These are phyloP conservation scores for Bombus superbus DNA, from an alignment of 1,140 invertebrate genomes.

Conservation along the genomic window DNA sequence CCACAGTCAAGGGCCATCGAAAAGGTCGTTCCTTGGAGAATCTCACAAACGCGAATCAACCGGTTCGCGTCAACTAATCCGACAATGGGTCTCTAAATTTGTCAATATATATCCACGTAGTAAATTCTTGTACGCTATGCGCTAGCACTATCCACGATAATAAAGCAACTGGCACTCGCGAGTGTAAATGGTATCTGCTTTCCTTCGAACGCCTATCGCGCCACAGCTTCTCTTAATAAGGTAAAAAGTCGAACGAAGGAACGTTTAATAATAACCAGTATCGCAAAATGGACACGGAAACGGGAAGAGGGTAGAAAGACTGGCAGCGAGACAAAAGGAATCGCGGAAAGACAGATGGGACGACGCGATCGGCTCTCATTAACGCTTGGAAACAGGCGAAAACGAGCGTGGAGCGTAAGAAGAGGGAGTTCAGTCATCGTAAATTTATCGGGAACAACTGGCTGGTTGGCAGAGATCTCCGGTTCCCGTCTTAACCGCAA, in stretches of 20 bases:
- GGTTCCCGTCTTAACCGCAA: slow-evolving; percentile 55
- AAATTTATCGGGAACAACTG: slow-evolving; percentile 74
- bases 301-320: neutral
- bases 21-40: neutral
- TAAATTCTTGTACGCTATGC: neutral
- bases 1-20: slow-evolving; percentile 41
- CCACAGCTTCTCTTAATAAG: neutral
- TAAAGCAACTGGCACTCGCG: neutral
- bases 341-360: slow-evolving; percentile 60
- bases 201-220: neutral
- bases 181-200: neutral
- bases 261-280: neutral
- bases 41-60: neutral
- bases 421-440: slow-evolving; percentile 58
- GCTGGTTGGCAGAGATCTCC: slow-evolving; percentile 48
- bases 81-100: neutral
- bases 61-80: neutral
- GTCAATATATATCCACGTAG: neutral
- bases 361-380: slow-evolving; percentile 68
- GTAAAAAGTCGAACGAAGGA: neutral
- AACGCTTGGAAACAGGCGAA: slow-evolving; percentile 56
- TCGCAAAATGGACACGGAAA: neutral
- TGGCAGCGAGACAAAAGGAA: slow-evolving; percentile 38
- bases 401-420: slow-evolving; percentile 45
- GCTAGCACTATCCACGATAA: neutral